Evolutionary conservation across 2,888 invertebrate genomes (phyloP).

Genomic region (Eulithis prunata): DNA sequence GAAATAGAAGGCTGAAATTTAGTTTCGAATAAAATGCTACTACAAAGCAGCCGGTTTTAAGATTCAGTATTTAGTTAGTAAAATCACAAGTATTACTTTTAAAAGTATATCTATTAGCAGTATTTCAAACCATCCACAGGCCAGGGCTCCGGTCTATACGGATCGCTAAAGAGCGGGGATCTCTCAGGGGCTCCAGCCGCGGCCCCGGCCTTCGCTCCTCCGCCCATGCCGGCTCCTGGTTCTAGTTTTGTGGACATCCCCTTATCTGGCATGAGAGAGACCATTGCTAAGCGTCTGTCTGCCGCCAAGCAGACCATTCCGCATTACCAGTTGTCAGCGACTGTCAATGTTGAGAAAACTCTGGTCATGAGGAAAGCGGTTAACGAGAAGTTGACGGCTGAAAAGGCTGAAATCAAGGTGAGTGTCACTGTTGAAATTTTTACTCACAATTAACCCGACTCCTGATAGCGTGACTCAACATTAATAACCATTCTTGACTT

Average conservation of each 20-base stretch:
- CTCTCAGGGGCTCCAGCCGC: conserved; percentile 75
- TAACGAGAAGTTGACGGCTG: conserved; percentile 91
- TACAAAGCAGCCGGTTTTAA: background rate
- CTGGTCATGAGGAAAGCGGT: conserved; percentile 90
- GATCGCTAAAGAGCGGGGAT: conserved; percentile 93
- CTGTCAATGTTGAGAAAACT: conserved; percentile 92
- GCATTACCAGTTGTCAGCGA: conserved; percentile 97
- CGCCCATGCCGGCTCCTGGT: conserved; percentile 72
- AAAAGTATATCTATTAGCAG: conserved; percentile 19
- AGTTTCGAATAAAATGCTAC: background rate
- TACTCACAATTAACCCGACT: too few species aligned
- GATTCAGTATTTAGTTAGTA: background rate
- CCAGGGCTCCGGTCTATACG: conserved; percentile 91
- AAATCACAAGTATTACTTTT: background rate
- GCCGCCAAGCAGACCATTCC: conserved; percentile 97
- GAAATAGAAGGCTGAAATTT: conserved; percentile 25
- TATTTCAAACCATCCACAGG: conserved; percentile 67
- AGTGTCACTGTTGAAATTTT: conserved; percentile 22
- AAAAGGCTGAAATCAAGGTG: conserved; percentile 86
- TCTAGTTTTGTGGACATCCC: conserved; percentile 90
- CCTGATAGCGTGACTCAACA: too few species aligned
- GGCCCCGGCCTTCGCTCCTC: conserved; percentile 43
- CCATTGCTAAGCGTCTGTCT: conserved; percentile 94
- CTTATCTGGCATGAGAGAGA: conserved; percentile 91
- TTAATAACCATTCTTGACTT: too few species aligned